phyloP scores from a whole-genome alignment of 1,140 invertebrate species.

The Hetaerina americana region DNA sequence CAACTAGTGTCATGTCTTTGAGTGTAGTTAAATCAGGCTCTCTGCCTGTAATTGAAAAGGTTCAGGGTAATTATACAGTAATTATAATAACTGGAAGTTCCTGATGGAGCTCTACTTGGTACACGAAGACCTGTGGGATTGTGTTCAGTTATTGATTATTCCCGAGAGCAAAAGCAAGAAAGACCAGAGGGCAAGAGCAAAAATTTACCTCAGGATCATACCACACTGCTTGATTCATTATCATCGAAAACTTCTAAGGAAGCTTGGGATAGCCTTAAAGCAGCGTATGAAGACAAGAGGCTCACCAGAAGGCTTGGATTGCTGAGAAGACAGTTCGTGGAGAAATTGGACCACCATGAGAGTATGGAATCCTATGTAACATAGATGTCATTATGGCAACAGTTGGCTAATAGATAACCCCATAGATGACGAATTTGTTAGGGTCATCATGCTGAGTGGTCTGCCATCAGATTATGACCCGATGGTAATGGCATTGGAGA shows the following conservation, averaged over 20 bases:
- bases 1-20: no score
- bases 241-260: not conserved
- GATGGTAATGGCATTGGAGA: no score
- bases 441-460: no score
- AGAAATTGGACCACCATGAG: no score
- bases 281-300: conserved; percentile 1
- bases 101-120: not conserved
- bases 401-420: not conserved
- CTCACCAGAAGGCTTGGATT: not conserved
- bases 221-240: conserved; percentile 4
- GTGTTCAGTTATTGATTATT: no score
- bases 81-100: conserved; percentile 7
- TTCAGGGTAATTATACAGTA: no score
- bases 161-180: not conserved
- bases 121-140: conserved; percentile 7
- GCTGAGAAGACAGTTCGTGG: not conserved
- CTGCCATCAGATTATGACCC: no score
- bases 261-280: conserved; percentile 2
- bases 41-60: no score
- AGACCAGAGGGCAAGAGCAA: conserved; percentile 5
- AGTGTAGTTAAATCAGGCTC: no score
- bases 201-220: conserved; percentile 4
- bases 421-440: no score
- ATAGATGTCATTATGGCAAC: not conserved
- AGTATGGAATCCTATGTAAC: not conserved